Evolutionary conservation across 2,113 vertebrate genomes (phyloP).

Genomic region (Cettia cetti): DNA sequence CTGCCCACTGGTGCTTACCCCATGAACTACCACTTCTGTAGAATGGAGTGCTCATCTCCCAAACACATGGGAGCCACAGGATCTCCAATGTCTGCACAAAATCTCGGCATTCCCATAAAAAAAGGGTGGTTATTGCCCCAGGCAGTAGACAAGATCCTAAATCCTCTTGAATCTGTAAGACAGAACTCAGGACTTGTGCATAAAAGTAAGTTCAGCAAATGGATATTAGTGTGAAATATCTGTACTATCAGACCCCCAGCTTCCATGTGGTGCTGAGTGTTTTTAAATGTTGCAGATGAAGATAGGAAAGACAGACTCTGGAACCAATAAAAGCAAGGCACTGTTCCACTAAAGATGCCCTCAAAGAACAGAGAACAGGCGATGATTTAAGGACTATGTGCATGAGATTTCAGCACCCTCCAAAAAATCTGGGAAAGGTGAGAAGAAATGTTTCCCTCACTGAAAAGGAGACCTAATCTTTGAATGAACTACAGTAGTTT

Average conservation of each 20-base stretch:
- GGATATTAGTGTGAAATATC: neutral
- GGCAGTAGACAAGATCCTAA: neutral
- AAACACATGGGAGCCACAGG: neutral
- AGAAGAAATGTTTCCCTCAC: neutral
- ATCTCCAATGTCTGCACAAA: neutral
- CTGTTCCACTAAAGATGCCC: neutral
- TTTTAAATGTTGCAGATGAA: neutral
- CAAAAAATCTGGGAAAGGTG: neutral
- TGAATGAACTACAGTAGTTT: neutral
- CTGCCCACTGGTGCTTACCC: neutral
- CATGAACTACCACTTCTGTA: neutral
- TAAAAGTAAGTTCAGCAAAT: neutral
- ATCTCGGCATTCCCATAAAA: neutral
- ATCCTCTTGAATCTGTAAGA: neutral
- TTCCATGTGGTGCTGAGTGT: neutral
- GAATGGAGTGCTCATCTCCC: neutral
- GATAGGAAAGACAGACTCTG: neutral
- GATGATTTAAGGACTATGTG: neutral
- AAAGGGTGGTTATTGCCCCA: neutral
- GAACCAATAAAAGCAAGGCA: neutral
- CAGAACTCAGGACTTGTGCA: neutral
- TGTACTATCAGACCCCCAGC: neutral
- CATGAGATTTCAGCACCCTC: neutral
- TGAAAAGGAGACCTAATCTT: neutral
- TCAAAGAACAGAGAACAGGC: neutral